phyloP scores from a whole-genome alignment of 2,113 vertebrate species.

The Pampusana beccarii region DNA sequence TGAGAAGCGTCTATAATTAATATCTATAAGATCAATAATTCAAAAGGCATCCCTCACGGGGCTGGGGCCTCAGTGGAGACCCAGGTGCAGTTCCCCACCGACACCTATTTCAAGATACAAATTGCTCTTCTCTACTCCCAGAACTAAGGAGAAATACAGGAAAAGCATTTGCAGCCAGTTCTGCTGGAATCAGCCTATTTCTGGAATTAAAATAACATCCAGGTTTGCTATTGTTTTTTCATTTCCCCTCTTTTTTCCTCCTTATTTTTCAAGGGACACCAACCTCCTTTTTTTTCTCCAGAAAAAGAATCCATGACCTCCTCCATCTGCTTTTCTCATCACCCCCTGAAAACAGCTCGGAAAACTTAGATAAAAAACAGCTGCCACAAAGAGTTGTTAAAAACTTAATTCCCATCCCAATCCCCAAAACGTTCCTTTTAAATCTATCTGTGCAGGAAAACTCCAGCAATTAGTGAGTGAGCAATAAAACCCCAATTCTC shows the following conservation, averaged over 20 bases:
- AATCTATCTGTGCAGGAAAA: not conserved
- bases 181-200: not conserved
- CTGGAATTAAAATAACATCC: not conserved
- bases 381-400: not conserved
- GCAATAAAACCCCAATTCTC: not conserved
- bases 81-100: not conserved
- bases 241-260: not conserved
- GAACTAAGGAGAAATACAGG: conserved; percentile 26
- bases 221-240: not conserved
- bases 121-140: not conserved
- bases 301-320: accelerated
- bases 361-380: not conserved
- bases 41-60: not conserved
- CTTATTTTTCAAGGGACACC: not conserved
- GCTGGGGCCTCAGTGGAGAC: accelerated
- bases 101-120: not conserved
- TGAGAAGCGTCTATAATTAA: not conserved
- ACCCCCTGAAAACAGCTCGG: not conserved
- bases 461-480: not conserved
- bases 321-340: not conserved
- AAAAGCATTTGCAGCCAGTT: not conserved
- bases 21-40: not conserved
- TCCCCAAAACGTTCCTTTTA: not conserved
- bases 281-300: not conserved
- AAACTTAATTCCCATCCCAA: not conserved